Evolutionary conservation across 2,888 invertebrate genomes (phyloP).

Genomic region (Tetranychus truncatus): DNA sequence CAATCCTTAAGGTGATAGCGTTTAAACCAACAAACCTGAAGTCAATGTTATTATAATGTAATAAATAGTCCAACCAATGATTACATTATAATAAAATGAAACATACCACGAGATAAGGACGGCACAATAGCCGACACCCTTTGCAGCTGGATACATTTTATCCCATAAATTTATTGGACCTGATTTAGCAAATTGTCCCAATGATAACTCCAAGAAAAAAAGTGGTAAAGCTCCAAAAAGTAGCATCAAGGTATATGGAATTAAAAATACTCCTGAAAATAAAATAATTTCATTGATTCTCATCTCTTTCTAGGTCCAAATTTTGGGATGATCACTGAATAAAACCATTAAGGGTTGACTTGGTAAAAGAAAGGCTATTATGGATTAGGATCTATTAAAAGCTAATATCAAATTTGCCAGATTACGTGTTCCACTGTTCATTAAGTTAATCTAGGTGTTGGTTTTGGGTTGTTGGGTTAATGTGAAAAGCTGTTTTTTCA

Average conservation of each 20-base stretch:
- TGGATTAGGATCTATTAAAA: too few relatives aligned
- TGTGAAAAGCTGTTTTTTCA: not conserved
- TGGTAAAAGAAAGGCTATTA: not conserved
- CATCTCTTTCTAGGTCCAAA: too few relatives aligned
- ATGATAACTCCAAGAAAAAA: constrained; percentile 57
- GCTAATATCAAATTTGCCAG: too few relatives aligned
- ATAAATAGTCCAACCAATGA: constrained; percentile 65
- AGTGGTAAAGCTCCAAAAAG: constrained; percentile 55
- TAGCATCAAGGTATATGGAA: constrained; percentile 55
- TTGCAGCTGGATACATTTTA: constrained; percentile 30
- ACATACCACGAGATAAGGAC: constrained; percentile 58
- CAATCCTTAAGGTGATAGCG: not conserved
- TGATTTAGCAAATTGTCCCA: constrained; percentile 49
- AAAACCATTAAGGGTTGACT: not conserved
- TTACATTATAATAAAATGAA: constrained; percentile 64
- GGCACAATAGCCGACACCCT: constrained; percentile 59
- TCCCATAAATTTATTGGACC: constrained; percentile 61
- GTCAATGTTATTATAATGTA: constrained; percentile 51
- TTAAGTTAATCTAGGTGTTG: too few relatives aligned
- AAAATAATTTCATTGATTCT: not conserved
- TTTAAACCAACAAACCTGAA: constrained; percentile 32
- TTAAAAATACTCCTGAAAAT: constrained; percentile 46
- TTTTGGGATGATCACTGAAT: too few relatives aligned
- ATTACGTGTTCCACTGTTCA: too few relatives aligned
- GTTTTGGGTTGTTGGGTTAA: not conserved